Conservation (phyloP, 2,888 invertebrate species). For the Odontomyia ornata region DNA sequence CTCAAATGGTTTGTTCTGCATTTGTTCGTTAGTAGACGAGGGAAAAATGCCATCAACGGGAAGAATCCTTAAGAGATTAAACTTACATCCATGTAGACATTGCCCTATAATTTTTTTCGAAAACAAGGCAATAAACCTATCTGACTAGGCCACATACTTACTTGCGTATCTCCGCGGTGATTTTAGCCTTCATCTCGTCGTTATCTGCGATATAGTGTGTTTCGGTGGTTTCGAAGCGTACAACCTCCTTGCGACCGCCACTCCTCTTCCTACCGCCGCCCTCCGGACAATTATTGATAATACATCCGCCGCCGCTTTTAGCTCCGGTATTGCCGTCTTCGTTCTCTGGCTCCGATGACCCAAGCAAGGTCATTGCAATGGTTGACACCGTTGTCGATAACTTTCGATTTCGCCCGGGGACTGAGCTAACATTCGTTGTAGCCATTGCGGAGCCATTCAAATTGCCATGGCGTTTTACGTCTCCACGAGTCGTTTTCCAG, state of each 20-base stretch:
- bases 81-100: too few relatives aligned
- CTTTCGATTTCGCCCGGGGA: constrained; percentile 30
- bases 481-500: neutral
- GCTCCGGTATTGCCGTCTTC: neutral
- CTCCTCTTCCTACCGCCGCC: neutral
- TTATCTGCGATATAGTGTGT: constrained; percentile 48
- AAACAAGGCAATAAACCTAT: too few relatives aligned
- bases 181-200: constrained; percentile 51
- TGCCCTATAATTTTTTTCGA: too few relatives aligned
- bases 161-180: constrained; percentile 52
- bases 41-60: too few relatives aligned
- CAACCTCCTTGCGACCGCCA: constrained; percentile 46
- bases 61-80: too few relatives aligned
- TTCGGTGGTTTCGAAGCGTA: constrained; percentile 51
- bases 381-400: constrained; percentile 26
- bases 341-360: constrained; percentile 23
- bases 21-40: too few relatives aligned
- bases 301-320: neutral
- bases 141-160: constrained; percentile 41
- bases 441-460: constrained; percentile 44
- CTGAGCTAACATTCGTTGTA: constrained; percentile 23
- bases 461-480: constrained; percentile 28
- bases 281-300: neutral
- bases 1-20: too few relatives aligned
- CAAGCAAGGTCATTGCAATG: constrained; percentile 33